Percentiles rank a stretch among this genome's conserved stretches.
These are phyloP conservation scores for Syngnathus scovelli DNA, from an alignment of 2,113 vertebrate species.

Conservation along the genomic window DNA sequence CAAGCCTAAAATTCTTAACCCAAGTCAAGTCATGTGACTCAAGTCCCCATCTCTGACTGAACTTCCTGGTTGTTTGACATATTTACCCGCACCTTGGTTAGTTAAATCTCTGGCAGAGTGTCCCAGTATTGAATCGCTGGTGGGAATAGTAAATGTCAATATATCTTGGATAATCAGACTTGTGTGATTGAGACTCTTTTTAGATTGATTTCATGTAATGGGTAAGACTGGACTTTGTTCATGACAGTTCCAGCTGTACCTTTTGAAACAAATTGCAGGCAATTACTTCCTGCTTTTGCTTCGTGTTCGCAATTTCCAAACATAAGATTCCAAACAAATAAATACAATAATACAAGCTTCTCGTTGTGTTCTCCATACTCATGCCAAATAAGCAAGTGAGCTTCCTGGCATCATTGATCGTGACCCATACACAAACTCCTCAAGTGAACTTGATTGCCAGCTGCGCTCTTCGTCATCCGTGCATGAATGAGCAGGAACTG, in stretches of 20 bases:
- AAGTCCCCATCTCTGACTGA: neutral
- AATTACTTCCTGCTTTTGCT: neutral
- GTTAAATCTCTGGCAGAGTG: no score
- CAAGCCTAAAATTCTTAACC: neutral
- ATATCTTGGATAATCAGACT: neutral
- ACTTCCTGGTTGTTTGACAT: neutral
- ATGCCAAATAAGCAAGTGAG: neutral
- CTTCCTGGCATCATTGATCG: neutral
- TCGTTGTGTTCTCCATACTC: neutral
- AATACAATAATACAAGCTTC: neutral
- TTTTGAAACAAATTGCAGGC: neutral
- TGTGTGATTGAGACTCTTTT: neutral
- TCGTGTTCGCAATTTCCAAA: neutral
- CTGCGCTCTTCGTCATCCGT: neutral
- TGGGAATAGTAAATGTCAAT: neutral
- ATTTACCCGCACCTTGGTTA: no score
- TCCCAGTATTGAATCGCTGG: neutral
- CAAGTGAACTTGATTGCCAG: slow-evolving; percentile 13
- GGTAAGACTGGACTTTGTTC: neutral
- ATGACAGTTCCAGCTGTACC: neutral
- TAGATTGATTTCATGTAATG: neutral
- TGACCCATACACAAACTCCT: neutral
- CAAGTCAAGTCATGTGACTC: neutral
- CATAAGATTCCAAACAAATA: slow-evolving; percentile 1
- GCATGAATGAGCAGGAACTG: slow-evolving; percentile 4